A percentile compares a stretch with the other conserved stretches of the same genome.
These are phyloP conservation scores for Pilophorus perplexus DNA, from an alignment of 2,888 invertebrate genomes.

Conservation along the genomic window DNA sequence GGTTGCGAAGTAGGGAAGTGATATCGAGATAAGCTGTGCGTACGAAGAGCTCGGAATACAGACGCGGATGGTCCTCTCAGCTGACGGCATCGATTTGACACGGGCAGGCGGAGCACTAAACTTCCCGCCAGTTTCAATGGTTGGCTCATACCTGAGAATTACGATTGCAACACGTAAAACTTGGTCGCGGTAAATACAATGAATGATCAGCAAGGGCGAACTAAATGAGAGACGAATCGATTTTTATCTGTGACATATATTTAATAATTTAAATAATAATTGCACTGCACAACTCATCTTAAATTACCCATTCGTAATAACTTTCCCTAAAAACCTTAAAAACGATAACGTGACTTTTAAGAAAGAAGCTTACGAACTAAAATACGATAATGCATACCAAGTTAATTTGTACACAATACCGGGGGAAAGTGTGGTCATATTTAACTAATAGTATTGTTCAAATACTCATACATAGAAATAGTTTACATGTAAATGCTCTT, in stretches of 20 bases:
- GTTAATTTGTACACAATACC: constrained; percentile 10
- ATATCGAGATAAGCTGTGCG: too few species aligned
- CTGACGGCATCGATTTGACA: too few species aligned
- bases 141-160: too few species aligned
- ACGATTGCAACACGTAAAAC: too few species aligned
- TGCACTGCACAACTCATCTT: constrained; percentile 15
- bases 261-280: constrained; percentile 26
- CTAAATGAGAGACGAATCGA: not conserved
- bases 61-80: too few species aligned
- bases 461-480: constrained; percentile 11
- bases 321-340: constrained; percentile 6
- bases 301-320: constrained; percentile 4
- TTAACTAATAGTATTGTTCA: constrained; percentile 7
- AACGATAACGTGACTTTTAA: not conserved
- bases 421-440: not conserved
- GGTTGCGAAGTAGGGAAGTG: too few species aligned
- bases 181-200: too few species aligned
- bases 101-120: too few species aligned
- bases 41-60: too few species aligned
- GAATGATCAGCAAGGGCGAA: not conserved
- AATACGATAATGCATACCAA: not conserved
- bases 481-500: constrained; percentile 38
- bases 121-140: too few species aligned
- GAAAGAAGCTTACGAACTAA: constrained; percentile 5
- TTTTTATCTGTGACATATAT: constrained; percentile 7